Evolutionary conservation across 2,888 invertebrate species (phyloP).

Genomic region (Cheilosia vulpina): DNA sequence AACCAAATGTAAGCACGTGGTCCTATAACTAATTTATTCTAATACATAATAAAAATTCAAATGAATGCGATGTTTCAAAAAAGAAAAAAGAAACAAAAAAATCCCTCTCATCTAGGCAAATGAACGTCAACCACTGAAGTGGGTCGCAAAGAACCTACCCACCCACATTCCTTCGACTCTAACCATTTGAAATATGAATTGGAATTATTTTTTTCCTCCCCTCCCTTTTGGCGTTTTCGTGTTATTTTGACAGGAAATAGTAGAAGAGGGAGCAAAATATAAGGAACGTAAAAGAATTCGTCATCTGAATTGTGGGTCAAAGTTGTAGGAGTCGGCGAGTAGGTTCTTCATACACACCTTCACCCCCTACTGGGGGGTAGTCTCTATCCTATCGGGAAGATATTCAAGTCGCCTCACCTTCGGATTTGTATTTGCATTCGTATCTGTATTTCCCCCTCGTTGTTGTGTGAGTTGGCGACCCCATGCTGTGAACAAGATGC

Average conservation of each 20-base stretch:
- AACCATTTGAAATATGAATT: constrained; percentile 66
- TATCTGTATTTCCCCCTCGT: constrained; percentile 11
- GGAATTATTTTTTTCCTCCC: constrained; percentile 34
- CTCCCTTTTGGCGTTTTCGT: background rate
- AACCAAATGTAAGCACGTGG: constrained; percentile 56
- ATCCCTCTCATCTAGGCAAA: constrained; percentile 54
- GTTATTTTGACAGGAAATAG: constrained; percentile 26
- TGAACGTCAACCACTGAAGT: constrained; percentile 45
- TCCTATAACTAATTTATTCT: constrained; percentile 65
- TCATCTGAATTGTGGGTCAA: constrained; percentile 69
- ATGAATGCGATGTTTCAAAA: constrained; percentile 52
- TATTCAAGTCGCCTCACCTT: constrained; percentile 38
- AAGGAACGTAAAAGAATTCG: constrained; percentile 38
- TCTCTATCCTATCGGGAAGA: constrained; percentile 31
- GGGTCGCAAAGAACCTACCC: background rate
- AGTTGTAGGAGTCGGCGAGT: constrained; percentile 65
- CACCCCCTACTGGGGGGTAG: background rate
- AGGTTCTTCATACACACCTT: constrained; percentile 41
- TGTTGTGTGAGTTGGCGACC: constrained; percentile 13
- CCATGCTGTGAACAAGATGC: constrained; percentile 8
- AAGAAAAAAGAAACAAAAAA: constrained; percentile 9
- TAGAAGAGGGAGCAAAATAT: background rate
- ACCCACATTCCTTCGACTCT: constrained; percentile 5
- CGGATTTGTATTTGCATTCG: constrained; percentile 38
- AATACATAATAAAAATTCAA: constrained; percentile 72